Percentiles rank a stretch among this genome's conserved stretches.
These are phyloP conservation scores for Sussaba pulchella DNA, from an alignment of 2,888 invertebrate genomes.

Conservation along the genomic window DNA sequence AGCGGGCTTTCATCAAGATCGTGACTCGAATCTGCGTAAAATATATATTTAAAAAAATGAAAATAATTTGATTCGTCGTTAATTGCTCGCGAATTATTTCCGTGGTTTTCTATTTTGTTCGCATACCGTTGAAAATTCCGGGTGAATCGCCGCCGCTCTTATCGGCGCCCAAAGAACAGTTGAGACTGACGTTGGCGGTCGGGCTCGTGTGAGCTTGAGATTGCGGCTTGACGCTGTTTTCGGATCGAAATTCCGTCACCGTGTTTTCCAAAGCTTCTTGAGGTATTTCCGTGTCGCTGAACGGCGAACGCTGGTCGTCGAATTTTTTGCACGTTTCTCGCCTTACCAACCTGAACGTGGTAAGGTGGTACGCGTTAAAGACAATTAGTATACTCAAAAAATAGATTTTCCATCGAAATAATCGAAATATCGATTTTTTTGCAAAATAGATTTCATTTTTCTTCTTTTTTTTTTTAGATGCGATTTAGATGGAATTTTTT, in stretches of 20 bases:
- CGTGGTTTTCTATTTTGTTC: background rate
- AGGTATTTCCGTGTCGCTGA: slow-evolving; percentile 68
- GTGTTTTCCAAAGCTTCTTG: slow-evolving; percentile 80
- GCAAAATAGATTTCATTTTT: too few species aligned
- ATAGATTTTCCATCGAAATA: too few species aligned
- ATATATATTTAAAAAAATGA: too few species aligned
- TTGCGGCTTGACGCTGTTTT: slow-evolving; percentile 41
- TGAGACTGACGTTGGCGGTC: slow-evolving; percentile 43
- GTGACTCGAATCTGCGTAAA: slow-evolving; percentile 73
- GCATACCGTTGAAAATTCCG: slow-evolving; percentile 70
- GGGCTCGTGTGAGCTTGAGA: slow-evolving; percentile 55
- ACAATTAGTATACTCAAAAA: background rate
- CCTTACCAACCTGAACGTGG: slow-evolving; percentile 70
- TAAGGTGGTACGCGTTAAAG: slow-evolving; percentile 58
- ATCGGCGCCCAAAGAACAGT: slow-evolving; percentile 69
- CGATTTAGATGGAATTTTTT: too few species aligned
- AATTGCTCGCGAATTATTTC: background rate
- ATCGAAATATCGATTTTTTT: too few species aligned
- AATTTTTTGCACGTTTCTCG: slow-evolving; percentile 70
- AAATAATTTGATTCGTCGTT: background rate
- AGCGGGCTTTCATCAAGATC: slow-evolving; percentile 74
- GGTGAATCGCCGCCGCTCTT: slow-evolving; percentile 70
- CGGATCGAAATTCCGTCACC: slow-evolving; percentile 78
- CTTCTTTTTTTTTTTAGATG: too few species aligned
- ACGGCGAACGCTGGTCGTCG: slow-evolving; percentile 73